Base-by-base conservation (phyloP, 2,797 vertebrate genomes). In the Phrynocephalus vlangalii region DNA sequence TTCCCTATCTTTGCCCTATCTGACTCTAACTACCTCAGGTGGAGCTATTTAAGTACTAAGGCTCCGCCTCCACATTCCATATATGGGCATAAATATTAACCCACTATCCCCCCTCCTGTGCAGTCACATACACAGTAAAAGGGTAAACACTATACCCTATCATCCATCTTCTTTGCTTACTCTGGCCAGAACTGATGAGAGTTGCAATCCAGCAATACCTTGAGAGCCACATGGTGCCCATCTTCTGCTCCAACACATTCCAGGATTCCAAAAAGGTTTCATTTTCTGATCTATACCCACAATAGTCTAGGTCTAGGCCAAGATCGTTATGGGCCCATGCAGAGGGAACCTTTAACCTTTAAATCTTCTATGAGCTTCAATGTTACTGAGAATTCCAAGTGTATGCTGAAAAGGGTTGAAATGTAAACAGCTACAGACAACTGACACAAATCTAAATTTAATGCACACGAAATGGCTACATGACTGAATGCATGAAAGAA, bases 341-440 rank as follows among this genome's bases (percentile, higher is more conserved):
- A 44, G 26, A 15, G 26, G 20, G 20, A 78, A 50, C n/a, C 18
- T 44, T 63, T 71, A 24, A 26, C 67, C 52, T 86, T 79, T 68
- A 50, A 30, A 52, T 44, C 24, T 38, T 86, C 63, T 48, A 1
- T 11, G 10, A 79, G 30, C 28, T 33, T 63, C 26, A 26, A 24
- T n/a, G 71, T 48, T 48, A 24, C 70, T 30, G 56, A 28, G 33
- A 73, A 82, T 87, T 67, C 71, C 75, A 60, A 63, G 4, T 79
- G 11, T 60, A 73, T 63, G 52, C 24, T 81, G 70, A 81, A 81
- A 48, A 48, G 33, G 26, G 79, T 87, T 6, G 76, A 70, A 76
- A 6, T 52, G 28, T 77, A 82, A 87, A 75, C 79, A 87, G 33
- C 52, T 81, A 56, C 48, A 67, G 22, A 44, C 70, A 63, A 77